phyloP scores from a whole-genome alignment of 2,113 vertebrate genomes.

The Corvus moneduloides region DNA sequence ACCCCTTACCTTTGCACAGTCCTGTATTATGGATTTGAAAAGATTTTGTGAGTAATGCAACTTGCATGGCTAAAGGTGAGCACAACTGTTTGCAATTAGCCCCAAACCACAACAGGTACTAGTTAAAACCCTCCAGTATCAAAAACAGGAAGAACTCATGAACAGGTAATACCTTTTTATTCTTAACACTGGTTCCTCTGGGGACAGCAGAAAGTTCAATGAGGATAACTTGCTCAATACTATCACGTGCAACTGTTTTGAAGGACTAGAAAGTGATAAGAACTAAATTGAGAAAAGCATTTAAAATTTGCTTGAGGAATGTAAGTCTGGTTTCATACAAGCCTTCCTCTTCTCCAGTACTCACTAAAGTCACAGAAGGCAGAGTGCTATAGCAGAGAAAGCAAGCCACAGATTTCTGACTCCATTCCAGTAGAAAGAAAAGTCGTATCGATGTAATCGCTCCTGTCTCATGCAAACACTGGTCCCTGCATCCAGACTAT shows the following conservation, averaged over 20 bases:
- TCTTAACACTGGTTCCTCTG: background rate
- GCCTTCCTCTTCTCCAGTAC: background rate
- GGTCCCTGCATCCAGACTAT: background rate
- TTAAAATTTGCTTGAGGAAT: background rate
- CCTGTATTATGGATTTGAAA: accelerated
- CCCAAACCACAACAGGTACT: background rate
- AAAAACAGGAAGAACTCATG: background rate
- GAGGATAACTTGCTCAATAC: background rate
- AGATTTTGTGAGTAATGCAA: background rate
- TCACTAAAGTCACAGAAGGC: background rate
- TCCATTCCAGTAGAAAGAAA: background rate
- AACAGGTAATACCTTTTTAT: background rate
- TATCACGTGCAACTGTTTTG: background rate
- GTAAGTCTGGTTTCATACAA: background rate
- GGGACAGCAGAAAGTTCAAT: background rate
- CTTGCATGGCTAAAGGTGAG: background rate
- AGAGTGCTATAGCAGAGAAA: background rate
- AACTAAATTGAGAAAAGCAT: background rate
- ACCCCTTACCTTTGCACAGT: background rate
- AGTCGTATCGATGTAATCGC: accelerated
- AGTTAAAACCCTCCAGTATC: background rate
- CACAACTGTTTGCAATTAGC: background rate
- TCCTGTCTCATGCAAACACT: background rate
- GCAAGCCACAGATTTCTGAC: background rate
- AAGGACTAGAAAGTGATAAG: background rate